Evolutionary conservation across 2,888 invertebrate species (phyloP).

Genomic region (Micoletzkya japonica): DNA sequence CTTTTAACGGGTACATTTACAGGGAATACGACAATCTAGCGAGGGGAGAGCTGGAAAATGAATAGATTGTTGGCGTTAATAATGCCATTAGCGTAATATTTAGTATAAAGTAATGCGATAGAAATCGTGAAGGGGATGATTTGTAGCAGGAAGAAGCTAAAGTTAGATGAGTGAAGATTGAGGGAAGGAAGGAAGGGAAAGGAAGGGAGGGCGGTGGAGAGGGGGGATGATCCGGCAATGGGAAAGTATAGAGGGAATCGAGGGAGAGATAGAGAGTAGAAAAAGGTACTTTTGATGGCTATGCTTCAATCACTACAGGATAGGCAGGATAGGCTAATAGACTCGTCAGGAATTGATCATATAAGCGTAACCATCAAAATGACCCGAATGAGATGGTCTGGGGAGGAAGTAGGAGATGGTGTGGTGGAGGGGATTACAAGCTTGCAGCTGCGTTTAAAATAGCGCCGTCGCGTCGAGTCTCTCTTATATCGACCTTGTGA

Average conservation of each 20-base stretch:
- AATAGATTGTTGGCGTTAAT: too few relatives aligned
- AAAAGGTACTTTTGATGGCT: not conserved
- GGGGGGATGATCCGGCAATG: not conserved
- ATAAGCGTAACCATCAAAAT: not conserved
- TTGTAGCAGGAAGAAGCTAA: not conserved
- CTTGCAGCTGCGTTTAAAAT: too few relatives aligned
- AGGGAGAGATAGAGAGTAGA: slow-evolving; percentile 3
- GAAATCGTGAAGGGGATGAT: not conserved
- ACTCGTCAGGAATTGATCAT: not conserved
- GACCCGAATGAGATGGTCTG: not conserved
- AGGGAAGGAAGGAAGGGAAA: not conserved
- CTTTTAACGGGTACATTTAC: too few relatives aligned
- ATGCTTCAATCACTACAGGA: not conserved
- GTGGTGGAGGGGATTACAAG: too few relatives aligned
- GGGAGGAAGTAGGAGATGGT: too few relatives aligned
- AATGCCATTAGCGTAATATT: too few relatives aligned
- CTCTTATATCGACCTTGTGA: too few relatives aligned
- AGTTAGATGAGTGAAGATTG: not conserved
- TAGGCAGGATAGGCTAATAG: not conserved
- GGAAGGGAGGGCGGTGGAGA: not conserved
- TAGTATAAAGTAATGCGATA: too few relatives aligned
- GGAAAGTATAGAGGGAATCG: not conserved
- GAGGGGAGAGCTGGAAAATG: too few relatives aligned
- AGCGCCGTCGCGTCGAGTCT: too few relatives aligned
- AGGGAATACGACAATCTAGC: too few relatives aligned